A percentile compares a stretch with the other conserved stretches of the same genome.
Conservation (phyloP, 2,797 vertebrate species). For the Botia almorhae region DNA sequence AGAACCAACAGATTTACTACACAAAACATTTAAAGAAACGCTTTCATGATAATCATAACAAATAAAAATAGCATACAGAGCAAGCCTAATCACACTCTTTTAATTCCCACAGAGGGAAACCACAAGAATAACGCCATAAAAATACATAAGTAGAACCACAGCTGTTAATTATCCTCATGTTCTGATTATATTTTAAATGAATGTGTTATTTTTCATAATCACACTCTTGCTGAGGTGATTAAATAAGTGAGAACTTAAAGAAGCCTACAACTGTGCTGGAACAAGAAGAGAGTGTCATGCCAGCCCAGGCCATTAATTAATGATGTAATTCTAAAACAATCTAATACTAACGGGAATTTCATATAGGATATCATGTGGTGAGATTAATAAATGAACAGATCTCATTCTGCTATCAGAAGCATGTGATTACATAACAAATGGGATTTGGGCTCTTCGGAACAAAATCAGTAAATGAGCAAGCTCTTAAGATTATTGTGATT, state of each 20-base stretch:
- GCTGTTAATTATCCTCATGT: background rate
- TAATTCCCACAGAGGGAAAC: background rate
- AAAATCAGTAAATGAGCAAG: background rate
- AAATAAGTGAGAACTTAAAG: background rate
- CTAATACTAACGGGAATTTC: background rate
- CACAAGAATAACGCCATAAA: background rate
- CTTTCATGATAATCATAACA: background rate
- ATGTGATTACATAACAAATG: background rate
- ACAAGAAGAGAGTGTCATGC: background rate
- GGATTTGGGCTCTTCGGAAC: background rate
- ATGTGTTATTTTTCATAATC: slow-evolving; percentile 26
- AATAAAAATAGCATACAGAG: background rate
- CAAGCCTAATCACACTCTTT: background rate
- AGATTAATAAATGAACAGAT: background rate
- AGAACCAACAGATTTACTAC: too few relatives aligned
- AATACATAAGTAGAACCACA: background rate
- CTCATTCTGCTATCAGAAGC: background rate
- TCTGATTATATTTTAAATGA: slow-evolving; percentile 16
- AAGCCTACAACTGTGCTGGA: background rate
- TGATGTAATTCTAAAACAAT: background rate
- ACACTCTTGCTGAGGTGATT: slow-evolving; percentile 6
- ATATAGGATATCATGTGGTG: background rate
- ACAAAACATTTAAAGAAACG: too few relatives aligned
- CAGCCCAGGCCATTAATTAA: background rate
- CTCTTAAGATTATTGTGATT: background rate